phyloP scores from a whole-genome alignment of 2,888 invertebrate genomes.

The Eustalomyia histrio region DNA sequence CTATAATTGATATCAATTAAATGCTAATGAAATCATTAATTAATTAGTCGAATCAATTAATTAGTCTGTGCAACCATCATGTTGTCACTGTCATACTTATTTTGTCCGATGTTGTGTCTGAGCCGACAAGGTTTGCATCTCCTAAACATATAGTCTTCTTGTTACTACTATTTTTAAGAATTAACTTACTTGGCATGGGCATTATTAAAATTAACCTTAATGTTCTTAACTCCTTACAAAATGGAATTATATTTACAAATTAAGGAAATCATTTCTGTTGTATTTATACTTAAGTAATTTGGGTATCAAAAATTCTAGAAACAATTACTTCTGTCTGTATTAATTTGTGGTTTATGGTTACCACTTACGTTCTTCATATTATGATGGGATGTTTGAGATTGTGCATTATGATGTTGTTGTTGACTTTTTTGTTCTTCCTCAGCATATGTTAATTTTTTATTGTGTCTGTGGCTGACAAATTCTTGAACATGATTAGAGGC shows the following conservation, averaged over 20 bases:
- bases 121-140: no score
- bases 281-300: conserved; percentile 21
- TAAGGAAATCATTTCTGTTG: background rate
- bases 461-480: conserved; percentile 68
- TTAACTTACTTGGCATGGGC: background rate
- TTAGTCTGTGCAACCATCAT: no score
- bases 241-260: conserved; percentile 25
- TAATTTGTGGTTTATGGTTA: conserved; percentile 21
- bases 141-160: no score
- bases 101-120: no score
- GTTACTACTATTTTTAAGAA: conserved; percentile 44
- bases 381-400: conserved; percentile 12
- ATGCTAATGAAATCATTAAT: no score
- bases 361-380: background rate
- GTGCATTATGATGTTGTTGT: conserved; percentile 19
- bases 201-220: background rate
- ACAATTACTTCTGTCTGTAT: conserved; percentile 51
- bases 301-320: conserved; percentile 41
- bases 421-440: conserved; percentile 19
- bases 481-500: conserved; percentile 70
- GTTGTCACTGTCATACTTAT: no score
- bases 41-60: no score
- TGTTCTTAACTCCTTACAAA: background rate
- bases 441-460: conserved; percentile 69
- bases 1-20: no score